Percentiles rank a stretch among this genome's conserved stretches.
phyloP scores from a whole-genome alignment of 1,140 invertebrate genomes.

The Leucophenga varia region DNA sequence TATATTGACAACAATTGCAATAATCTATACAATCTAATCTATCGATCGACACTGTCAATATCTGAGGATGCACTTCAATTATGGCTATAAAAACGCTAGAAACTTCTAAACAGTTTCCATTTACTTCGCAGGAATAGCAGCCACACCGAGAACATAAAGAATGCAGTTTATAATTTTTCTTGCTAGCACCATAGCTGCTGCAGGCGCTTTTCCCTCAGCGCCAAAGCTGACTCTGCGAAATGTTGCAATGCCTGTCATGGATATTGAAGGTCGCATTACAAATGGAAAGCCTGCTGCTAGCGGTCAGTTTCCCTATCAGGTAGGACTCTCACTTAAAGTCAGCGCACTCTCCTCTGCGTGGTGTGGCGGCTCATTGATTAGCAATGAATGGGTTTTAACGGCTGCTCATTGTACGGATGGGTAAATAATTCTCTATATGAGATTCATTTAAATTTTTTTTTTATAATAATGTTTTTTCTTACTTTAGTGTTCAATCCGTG shows the following conservation, averaged over 20 bases:
- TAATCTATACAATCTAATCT: too few species aligned
- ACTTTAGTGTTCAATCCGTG: slow-evolving; percentile 24
- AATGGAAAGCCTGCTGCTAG: slow-evolving; percentile 30
- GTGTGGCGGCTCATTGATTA: slow-evolving; percentile 62
- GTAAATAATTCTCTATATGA: too few species aligned
- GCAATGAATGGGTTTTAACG: slow-evolving; percentile 51
- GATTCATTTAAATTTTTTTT: too few species aligned
- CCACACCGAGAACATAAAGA: too few species aligned
- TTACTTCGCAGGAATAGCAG: too few species aligned
- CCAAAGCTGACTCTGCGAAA: slow-evolving; percentile 26
- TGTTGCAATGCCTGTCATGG: slow-evolving; percentile 37
- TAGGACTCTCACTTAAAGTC: slow-evolving; percentile 40
- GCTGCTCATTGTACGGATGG: slow-evolving; percentile 42
- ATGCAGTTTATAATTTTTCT: too few species aligned
- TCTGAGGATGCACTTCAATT: too few species aligned
- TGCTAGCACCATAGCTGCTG: slow-evolving; percentile 14
- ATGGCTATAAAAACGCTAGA: too few species aligned
- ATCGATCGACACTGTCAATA: too few species aligned
- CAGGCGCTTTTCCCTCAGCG: slow-evolving; percentile 31
- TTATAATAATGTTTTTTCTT: too few species aligned
- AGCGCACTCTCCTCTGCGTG: slow-evolving; percentile 23
- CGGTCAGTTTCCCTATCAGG: slow-evolving; percentile 55
- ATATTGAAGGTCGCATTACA: slow-evolving; percentile 50
- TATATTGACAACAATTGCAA: too few species aligned
- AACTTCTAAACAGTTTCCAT: too few species aligned